Percentiles rank a stretch among this genome's conserved stretches.
Evolutionary conservation across 2,888 invertebrate genomes (phyloP).

Genomic region (Catocala sponsa): DNA sequence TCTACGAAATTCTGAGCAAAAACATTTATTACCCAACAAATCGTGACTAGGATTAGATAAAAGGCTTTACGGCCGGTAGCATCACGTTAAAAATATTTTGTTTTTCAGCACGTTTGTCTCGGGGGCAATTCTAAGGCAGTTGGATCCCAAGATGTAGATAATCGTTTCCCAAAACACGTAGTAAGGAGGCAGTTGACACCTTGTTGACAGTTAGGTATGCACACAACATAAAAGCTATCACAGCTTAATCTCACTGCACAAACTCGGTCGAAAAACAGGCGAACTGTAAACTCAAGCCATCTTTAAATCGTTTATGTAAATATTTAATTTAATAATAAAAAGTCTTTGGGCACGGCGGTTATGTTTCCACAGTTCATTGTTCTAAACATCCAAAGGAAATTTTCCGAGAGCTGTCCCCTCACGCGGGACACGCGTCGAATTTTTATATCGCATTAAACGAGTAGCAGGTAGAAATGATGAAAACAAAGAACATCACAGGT

Average conservation of each 20-base stretch:
- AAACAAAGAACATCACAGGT: constrained; percentile 77
- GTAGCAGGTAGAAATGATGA: constrained; percentile 59
- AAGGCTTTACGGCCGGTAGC: constrained; percentile 55
- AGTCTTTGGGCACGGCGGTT: constrained; percentile 36
- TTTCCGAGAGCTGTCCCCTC: constrained; percentile 75
- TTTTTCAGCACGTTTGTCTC: constrained; percentile 66
- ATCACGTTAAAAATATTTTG: constrained; percentile 63
- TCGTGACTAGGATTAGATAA: constrained; percentile 73
- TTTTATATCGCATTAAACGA: constrained; percentile 81
- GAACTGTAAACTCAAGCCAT: constrained; percentile 16
- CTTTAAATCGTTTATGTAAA: constrained; percentile 27
- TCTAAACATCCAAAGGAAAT: constrained; percentile 73
- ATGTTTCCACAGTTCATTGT: constrained; percentile 75
- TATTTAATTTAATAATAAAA: constrained; percentile 36
- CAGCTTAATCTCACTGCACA: constrained; percentile 19
- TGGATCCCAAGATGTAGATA: constrained; percentile 63
- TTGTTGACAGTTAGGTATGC: constrained; percentile 63
- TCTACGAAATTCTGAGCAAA: constrained; percentile 62
- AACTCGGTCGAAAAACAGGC: constrained; percentile 7
- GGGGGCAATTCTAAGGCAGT: constrained; percentile 34
- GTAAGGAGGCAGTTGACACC: constrained; percentile 53
- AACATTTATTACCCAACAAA: constrained; percentile 64
- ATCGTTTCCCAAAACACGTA: constrained; percentile 63
- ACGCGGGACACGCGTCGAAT: constrained; percentile 74
- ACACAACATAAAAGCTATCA: constrained; percentile 41